Percentiles rank a stretch among this genome's conserved stretches.
Conservation (phyloP, 2,888 invertebrate species). For the Boloria euphrosyne region DNA sequence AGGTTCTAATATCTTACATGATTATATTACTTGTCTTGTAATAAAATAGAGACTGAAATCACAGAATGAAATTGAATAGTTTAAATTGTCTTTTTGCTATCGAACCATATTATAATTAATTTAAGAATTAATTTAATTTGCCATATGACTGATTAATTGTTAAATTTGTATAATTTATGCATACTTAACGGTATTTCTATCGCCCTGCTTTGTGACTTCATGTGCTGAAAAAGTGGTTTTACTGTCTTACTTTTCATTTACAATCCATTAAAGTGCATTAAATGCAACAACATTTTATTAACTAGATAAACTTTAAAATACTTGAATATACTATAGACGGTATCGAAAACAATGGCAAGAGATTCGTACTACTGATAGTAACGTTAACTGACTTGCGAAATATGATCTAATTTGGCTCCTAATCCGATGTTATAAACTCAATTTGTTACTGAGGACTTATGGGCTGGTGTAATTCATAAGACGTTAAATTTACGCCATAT, state of each 20-base stretch:
- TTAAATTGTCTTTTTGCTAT: too few relatives aligned
- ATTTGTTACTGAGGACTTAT: conserved; percentile 63
- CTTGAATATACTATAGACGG: neutral
- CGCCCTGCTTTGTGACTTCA: too few relatives aligned
- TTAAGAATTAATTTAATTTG: too few relatives aligned
- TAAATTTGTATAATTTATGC: too few relatives aligned
- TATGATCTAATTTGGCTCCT: conserved; percentile 74
- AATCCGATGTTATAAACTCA: conserved; percentile 74
- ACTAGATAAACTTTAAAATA: neutral
- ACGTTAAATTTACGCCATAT: conserved; percentile 32
- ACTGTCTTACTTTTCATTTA: too few relatives aligned
- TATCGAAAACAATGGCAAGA: conserved; percentile 21
- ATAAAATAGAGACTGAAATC: too few relatives aligned
- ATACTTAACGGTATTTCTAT: too few relatives aligned
- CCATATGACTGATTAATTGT: too few relatives aligned
- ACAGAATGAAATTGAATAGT: too few relatives aligned
- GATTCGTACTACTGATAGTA: conserved; percentile 45
- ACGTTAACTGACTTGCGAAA: conserved; percentile 66
- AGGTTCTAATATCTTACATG: neutral
- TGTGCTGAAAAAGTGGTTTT: too few relatives aligned
- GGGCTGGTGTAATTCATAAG: conserved; percentile 45
- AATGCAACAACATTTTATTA: neutral
- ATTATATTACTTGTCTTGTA: too few relatives aligned
- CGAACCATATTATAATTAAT: too few relatives aligned
- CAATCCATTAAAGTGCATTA: neutral